Conservation (phyloP, 2,113 vertebrate species). For the Pyrgilauda ruficollis region DNA sequence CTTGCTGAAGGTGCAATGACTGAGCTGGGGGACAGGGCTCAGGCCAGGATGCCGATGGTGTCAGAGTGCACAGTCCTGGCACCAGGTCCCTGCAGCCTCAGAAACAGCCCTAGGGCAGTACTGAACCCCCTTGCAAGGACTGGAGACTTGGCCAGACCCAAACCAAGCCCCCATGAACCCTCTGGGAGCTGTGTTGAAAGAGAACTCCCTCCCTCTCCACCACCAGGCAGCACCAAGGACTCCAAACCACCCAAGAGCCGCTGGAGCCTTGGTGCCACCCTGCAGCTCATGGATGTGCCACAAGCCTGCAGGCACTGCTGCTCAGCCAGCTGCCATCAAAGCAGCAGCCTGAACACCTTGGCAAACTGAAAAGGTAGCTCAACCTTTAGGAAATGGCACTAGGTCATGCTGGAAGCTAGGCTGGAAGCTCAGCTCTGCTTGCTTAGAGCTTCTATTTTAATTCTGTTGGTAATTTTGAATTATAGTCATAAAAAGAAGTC, state of each 20-base stretch:
- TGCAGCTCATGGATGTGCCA: neutral
- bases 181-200: neutral
- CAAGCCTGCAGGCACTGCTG: accelerated
- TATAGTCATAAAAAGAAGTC: neutral
- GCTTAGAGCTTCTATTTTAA: neutral
- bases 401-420: neutral
- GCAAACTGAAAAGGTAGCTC: neutral
- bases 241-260: neutral
- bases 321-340: neutral
- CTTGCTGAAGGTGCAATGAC: neutral
- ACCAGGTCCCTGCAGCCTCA: neutral
- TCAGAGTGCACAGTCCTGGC: accelerated
- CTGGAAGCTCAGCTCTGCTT: neutral
- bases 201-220: neutral
- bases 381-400: neutral
- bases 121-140: neutral
- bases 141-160: neutral
- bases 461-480: neutral
- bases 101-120: neutral
- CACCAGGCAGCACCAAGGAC: accelerated
- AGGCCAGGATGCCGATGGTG: accelerated
- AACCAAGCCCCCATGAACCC: neutral
- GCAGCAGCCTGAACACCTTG: neutral
- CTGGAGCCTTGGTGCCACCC: neutral
- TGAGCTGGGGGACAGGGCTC: neutral